These are phyloP conservation scores for Pyrocoelia pectoralis DNA, from an alignment of 2,888 invertebrate species.

Conservation along the genomic window DNA sequence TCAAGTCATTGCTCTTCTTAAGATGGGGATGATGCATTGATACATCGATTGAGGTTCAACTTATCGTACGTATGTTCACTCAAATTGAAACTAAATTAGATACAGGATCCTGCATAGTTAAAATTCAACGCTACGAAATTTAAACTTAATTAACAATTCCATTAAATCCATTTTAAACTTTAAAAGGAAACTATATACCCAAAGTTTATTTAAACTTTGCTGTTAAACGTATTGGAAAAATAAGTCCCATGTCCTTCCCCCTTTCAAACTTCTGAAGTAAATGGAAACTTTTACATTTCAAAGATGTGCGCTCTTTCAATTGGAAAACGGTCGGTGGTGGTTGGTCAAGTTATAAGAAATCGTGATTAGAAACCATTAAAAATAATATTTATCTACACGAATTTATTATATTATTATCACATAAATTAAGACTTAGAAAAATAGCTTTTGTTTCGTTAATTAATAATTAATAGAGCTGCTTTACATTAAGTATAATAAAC, in stretches of 20 bases:
- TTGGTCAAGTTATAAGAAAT: neutral
- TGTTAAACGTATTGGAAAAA: conserved; percentile 1
- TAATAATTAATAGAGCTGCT: conserved; percentile 18
- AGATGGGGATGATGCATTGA: too few species aligned
- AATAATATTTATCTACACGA: too few species aligned
- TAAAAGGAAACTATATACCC: too few species aligned
- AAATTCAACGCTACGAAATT: too few species aligned
- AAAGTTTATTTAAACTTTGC: neutral
- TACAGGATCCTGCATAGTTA: too few species aligned
- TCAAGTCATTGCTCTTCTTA: too few species aligned
- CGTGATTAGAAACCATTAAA: neutral
- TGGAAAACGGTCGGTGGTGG: neutral
- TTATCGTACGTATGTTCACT: too few species aligned
- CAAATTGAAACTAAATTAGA: too few species aligned
- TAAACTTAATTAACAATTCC: too few species aligned
- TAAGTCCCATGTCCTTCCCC: neutral
- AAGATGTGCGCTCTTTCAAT: too few species aligned
- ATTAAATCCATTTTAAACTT: too few species aligned
- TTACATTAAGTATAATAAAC: neutral
- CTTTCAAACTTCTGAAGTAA: neutral
- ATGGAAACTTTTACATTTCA: neutral
- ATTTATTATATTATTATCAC: neutral
- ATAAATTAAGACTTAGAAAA: neutral
- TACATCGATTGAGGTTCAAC: too few species aligned
- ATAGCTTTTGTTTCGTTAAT: conserved; percentile 15